These are phyloP conservation scores for Molorchus minor DNA, from an alignment of 2,888 invertebrate species.

Conservation along the genomic window DNA sequence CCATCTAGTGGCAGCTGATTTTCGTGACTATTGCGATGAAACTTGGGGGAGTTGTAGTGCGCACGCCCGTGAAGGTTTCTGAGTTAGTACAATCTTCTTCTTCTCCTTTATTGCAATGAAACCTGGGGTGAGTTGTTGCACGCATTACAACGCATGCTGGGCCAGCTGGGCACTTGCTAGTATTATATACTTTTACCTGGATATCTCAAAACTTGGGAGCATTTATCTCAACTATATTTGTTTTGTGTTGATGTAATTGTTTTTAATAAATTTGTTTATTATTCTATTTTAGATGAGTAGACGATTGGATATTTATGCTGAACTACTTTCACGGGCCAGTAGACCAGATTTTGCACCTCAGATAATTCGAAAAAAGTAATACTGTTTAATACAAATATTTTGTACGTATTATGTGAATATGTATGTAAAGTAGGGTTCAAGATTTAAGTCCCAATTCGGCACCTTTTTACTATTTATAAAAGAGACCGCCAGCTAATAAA, in stretches of 20 bases:
- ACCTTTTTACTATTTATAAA: too few species aligned
- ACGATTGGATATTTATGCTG: slow-evolving; percentile 86
- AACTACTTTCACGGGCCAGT: slow-evolving; percentile 74
- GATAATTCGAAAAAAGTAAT: slow-evolving; percentile 67
- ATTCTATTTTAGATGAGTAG: slow-evolving; percentile 80
- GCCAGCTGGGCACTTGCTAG: too few species aligned
- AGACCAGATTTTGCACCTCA: slow-evolving; percentile 81
- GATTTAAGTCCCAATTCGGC: too few species aligned
- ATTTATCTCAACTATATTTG: background rate
- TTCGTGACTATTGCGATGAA: too few species aligned
- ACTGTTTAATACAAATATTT: background rate
- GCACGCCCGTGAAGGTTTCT: too few species aligned
- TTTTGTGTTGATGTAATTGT: background rate
- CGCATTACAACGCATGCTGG: too few species aligned
- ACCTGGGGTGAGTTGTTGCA: background rate
- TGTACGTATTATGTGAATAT: slow-evolving; percentile 3
- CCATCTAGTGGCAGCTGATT: too few species aligned
- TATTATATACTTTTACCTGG: background rate
- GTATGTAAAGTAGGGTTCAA: background rate
- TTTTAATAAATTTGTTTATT: background rate
- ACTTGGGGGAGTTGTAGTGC: too few species aligned
- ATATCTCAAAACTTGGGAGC: background rate
- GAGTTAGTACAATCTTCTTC: too few species aligned
- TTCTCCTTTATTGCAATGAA: background rate
- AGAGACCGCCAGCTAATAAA: too few species aligned